Evolutionary conservation across 1,140 invertebrate genomes (phyloP), one percentile per base, ranked within the genome.

Genomic region (Apis florea): DNA sequence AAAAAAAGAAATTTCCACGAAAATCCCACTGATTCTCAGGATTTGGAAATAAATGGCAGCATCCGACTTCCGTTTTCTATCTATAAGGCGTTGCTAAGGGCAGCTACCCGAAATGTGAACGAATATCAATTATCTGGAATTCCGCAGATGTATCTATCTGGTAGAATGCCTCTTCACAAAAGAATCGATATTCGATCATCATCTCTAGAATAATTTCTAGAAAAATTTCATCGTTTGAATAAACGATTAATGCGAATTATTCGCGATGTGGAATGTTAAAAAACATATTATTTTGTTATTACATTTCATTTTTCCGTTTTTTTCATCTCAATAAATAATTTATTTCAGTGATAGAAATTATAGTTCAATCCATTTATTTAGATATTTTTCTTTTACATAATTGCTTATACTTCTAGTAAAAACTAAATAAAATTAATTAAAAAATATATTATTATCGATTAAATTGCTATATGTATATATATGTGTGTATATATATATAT

Each of bases 1-100:
- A 91, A 73, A 53, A 90, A 92, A 79, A 84, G 91, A 24, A 88
- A 70, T 58, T 87, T 81, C 40, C 47, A 63, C 15, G 83, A 79
- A 21, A 83, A 70, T 40, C n/a, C 63, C 4, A 49, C 47, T 15
- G 70, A 84, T 0, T 56, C 51, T 13, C 71, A 66, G 40, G 83
- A 83, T 9, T 10, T 66, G 9, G 68, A 82, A 15, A n/a, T 31
- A 8, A 76, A 10, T n/a, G 69, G 83, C 13, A 84, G 56, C 77
- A 69, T 90, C 67, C 85, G 69, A 59, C 59, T 90, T 72, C 89
- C 90, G 15, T 21, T 90, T 59, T 71, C 81, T 3, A 54, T 90
- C 19, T 90, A 90, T 54, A 85, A 63, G 51, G 85, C 85, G 3
- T 24, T 91, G 9, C 26, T 91, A 24, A 87, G 79, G 21, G 85